Evolutionary conservation across 92 coral and sea anemone species (phyloP).

Genomic region (Montipora capitata): DNA sequence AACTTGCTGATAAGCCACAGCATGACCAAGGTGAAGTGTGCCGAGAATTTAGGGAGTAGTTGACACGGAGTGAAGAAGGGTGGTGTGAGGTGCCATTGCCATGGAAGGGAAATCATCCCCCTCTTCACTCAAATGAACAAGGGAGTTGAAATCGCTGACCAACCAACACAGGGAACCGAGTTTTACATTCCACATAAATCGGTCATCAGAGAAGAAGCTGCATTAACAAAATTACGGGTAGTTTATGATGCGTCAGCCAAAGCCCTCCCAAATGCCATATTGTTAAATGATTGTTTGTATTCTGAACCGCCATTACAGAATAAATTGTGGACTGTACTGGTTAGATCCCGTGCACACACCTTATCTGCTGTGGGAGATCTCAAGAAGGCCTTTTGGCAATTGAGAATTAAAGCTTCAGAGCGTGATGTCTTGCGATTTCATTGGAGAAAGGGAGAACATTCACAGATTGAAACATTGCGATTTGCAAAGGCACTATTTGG

Average conservation of each 20-base stretch:
- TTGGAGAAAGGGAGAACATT: conserved; percentile 43
- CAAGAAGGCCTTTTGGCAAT: conserved; percentile 44
- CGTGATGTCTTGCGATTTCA: conserved; percentile 43
- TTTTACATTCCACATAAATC: neutral
- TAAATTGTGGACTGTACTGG: conserved; percentile 17
- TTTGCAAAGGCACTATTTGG: conserved; percentile 50
- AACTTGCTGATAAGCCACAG: conserved; percentile 35
- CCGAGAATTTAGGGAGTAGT: conserved; percentile 49
- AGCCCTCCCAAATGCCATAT: neutral
- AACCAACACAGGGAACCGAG: conserved; percentile 39
- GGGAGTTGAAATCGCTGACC: conserved; percentile 61
- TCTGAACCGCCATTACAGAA: conserved; percentile 4
- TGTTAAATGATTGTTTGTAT: conserved; percentile 18
- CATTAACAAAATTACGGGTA: neutral
- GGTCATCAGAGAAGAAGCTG: no score
- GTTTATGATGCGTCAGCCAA: conserved; percentile 21
- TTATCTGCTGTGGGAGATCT: conserved; percentile 19
- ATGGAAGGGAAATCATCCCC: conserved; percentile 68
- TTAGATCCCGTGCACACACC: conserved; percentile 4
- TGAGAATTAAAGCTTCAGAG: conserved; percentile 43
- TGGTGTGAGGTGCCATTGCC: conserved; percentile 40
- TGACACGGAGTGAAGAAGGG: conserved; percentile 23
- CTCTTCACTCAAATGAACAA: conserved; percentile 43
- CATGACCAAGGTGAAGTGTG: conserved; percentile 54
- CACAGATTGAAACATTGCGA: conserved; percentile 41